Conservation (phyloP, 2,113 vertebrate genomes). For the Tychaedon coryphoeus region DNA sequence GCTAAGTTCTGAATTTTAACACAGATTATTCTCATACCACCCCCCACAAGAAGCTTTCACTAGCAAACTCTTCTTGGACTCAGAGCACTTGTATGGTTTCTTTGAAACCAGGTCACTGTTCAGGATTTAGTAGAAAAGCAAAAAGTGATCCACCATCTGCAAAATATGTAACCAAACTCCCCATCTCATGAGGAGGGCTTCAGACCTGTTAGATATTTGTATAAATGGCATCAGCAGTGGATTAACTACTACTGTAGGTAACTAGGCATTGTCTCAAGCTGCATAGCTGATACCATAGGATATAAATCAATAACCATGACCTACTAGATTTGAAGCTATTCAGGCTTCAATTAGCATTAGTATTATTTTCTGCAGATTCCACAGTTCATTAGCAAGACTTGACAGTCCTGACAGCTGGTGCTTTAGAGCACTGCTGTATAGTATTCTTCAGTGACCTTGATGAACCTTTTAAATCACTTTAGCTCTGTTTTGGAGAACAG, state of each 20-base stretch:
- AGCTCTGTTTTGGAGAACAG: conserved; percentile 51
- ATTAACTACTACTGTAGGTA: background rate
- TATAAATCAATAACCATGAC: background rate
- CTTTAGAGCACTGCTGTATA: background rate
- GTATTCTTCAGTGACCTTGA: conserved; percentile 45
- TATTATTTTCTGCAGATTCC: conserved; percentile 23
- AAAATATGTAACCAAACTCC: background rate
- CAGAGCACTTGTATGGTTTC: background rate
- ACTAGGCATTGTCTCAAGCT: background rate
- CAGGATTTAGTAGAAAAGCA: background rate
- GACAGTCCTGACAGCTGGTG: conserved; percentile 44
- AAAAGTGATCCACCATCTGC: background rate
- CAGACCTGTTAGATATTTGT: background rate
- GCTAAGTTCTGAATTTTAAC: background rate
- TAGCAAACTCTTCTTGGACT: background rate
- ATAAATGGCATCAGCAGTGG: background rate
- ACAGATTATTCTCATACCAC: background rate
- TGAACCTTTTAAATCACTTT: conserved; percentile 48
- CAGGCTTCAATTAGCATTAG: conserved; percentile 15
- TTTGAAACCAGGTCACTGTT: background rate
- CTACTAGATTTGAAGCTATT: background rate
- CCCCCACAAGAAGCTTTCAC: background rate
- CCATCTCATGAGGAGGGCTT: background rate
- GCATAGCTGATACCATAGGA: background rate
- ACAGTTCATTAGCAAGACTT: conserved; percentile 33